A percentile compares a stretch with the other conserved stretches of the same genome.
Evolutionary conservation across 2,113 vertebrate species (phyloP).

Genomic region (Camarhynchus parvulus): DNA sequence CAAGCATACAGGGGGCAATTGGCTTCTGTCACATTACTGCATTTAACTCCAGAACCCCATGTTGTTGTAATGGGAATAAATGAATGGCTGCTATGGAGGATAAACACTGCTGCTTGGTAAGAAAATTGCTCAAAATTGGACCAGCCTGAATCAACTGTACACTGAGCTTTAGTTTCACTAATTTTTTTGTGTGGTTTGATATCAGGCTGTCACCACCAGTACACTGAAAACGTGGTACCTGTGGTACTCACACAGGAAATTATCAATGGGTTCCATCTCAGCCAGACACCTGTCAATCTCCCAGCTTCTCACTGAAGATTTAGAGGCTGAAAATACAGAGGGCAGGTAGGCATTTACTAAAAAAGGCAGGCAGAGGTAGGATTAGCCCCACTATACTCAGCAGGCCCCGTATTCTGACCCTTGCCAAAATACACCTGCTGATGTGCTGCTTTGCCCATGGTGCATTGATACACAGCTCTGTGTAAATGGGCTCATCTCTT

Average conservation of each 20-base stretch:
- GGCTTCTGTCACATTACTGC: conserved; percentile 46
- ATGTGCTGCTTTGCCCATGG: neutral
- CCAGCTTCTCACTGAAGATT: neutral
- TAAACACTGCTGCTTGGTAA: conserved; percentile 11
- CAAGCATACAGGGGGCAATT: conserved; percentile 29
- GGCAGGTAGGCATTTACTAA: neutral
- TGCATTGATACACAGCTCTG: neutral
- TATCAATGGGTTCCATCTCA: neutral
- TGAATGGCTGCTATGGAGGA: conserved; percentile 31
- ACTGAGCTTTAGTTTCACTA: conserved; percentile 16
- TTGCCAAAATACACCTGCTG: neutral
- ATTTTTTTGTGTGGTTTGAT: conserved; percentile 43
- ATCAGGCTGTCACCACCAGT: neutral
- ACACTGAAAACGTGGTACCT: neutral
- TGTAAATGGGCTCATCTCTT: neutral
- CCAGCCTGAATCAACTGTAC: neutral
- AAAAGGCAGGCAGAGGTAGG: neutral
- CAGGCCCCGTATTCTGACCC: neutral
- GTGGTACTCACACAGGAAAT: neutral
- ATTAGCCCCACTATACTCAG: neutral
- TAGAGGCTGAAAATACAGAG: neutral
- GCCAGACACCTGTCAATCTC: neutral
- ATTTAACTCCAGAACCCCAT: conserved; percentile 33
- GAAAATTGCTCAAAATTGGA: conserved; percentile 50
- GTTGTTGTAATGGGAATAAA: conserved; percentile 41